phyloP scores from a whole-genome alignment of 64 coral and sea anemone genomes.

The Orbicella faveolata region DNA sequence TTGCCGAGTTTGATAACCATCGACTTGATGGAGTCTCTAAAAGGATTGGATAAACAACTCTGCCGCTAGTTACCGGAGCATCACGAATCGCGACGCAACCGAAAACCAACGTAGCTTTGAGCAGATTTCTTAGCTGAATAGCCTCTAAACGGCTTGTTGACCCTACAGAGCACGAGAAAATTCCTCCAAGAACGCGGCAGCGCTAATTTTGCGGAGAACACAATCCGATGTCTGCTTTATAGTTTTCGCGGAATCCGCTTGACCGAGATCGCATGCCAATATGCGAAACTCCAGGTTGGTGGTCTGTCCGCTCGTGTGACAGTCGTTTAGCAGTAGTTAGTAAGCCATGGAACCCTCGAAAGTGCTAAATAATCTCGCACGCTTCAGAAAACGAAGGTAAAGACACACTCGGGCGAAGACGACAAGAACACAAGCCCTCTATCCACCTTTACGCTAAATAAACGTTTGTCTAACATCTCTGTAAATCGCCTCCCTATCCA shows the following conservation, averaged over 20 bases:
- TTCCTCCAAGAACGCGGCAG: background rate
- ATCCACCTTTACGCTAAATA: background rate
- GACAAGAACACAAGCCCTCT: background rate
- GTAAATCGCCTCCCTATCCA: background rate
- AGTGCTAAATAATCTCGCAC: slow-evolving; percentile 8
- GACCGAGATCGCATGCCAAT: background rate
- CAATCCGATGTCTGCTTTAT: slow-evolving; percentile 20
- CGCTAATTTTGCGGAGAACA: background rate
- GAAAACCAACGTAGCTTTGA: background rate
- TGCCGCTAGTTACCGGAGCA: slow-evolving; percentile 8
- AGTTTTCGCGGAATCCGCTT: slow-evolving; percentile 20
- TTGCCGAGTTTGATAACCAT: slow-evolving; percentile 22
- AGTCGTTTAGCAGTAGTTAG: slow-evolving; percentile 41
- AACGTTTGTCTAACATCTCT: slow-evolving; percentile 14
- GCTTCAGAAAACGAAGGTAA: background rate
- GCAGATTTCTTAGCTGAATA: slow-evolving; percentile 33
- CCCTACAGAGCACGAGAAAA: slow-evolving; percentile 25
- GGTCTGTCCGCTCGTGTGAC: background rate
- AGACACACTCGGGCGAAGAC: background rate
- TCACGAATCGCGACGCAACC: slow-evolving; percentile 5
- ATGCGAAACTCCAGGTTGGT: slow-evolving; percentile 8
- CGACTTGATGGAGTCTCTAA: background rate
- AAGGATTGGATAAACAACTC: slow-evolving; percentile 26
- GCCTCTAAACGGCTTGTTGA: slow-evolving; percentile 39
- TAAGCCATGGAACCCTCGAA: background rate